Conservation (phyloP, 2,888 invertebrate species). For the Tenthredo livida region DNA sequence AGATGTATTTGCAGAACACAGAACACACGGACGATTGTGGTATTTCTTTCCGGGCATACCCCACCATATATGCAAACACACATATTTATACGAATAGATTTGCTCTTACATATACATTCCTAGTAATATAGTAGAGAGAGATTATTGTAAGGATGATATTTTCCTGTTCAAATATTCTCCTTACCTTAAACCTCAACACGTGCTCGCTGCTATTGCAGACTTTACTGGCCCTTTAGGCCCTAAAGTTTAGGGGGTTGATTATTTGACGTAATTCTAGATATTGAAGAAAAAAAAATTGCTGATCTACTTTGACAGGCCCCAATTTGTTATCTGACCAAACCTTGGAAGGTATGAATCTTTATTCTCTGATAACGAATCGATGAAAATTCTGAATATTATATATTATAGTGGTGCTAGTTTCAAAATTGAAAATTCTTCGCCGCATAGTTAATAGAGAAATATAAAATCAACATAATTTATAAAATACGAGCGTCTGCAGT, state of each 20-base stretch:
- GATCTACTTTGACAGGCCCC: no score
- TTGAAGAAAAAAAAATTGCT: no score
- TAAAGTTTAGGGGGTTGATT: no score
- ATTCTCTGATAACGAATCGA: background rate
- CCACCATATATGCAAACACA: background rate
- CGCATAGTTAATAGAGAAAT: background rate
- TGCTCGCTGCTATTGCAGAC: no score
- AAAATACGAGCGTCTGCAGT: background rate
- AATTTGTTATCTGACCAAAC: no score
- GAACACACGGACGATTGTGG: background rate
- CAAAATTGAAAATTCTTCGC: background rate
- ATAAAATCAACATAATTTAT: conserved; percentile 21
- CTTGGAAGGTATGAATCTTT: no score
- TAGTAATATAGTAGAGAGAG: background rate
- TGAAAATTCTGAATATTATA: background rate
- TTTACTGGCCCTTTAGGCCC: no score
- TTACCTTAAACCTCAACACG: no score
- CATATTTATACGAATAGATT: background rate
- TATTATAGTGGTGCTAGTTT: background rate
- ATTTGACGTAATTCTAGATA: no score
- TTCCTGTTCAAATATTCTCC: background rate
- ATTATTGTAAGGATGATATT: background rate
- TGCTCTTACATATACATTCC: background rate
- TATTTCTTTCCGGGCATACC: background rate
- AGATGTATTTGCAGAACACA: conserved; percentile 7